Base-by-base conservation (phyloP, 2,888 invertebrate species). In the Kryphioiulus occultus region DNA sequence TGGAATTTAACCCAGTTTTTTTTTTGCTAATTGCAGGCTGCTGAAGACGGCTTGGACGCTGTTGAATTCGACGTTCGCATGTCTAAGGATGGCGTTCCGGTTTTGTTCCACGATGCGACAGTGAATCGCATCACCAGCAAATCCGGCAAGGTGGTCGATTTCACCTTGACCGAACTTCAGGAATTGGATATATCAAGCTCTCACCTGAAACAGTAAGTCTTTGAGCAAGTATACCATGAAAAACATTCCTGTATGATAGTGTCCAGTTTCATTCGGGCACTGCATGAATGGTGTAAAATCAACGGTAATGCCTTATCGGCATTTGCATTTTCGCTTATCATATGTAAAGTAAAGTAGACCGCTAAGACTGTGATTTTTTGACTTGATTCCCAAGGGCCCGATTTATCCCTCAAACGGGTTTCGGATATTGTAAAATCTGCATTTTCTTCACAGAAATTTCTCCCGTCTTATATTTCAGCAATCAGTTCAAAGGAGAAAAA, bases 41-140 rank as follows among this genome's bases (percentile, higher is more conserved):
- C 94, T 88, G 93, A 94, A 87, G 94, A 94, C 89, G 95, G 96
- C 0, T 96, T 95, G 90, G 94, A 93, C 90, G 95, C 95, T 35
- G 93, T 97, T 0, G 96, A 97, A 92, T 93, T 97, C 90, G 97
- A 97, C 91, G 93, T 97, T 10, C 92, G 94, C 22, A 92, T 96
- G 42, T 95, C 96, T 0, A 94, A 93, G 89, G 97, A 97, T 91
- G 95, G 95, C 42, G 93, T 95, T 88, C 94, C 96, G 26, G 93
- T 97, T 82, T 91, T 96, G 22, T 94, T 96, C 88, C 97, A 97
- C 90, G 97, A 97, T 91, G 92, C 93, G 88, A 95, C 94, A 0
- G 92, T 96, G 88, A 95, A 96, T 90, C 92, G 96, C 90, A 93
- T 96, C 89, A 93, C 94, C 4, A 93, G 94, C 89, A 92, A 92